phyloP scores from a whole-genome alignment of 2,888 invertebrate species.

The Pteria penguin region DNA sequence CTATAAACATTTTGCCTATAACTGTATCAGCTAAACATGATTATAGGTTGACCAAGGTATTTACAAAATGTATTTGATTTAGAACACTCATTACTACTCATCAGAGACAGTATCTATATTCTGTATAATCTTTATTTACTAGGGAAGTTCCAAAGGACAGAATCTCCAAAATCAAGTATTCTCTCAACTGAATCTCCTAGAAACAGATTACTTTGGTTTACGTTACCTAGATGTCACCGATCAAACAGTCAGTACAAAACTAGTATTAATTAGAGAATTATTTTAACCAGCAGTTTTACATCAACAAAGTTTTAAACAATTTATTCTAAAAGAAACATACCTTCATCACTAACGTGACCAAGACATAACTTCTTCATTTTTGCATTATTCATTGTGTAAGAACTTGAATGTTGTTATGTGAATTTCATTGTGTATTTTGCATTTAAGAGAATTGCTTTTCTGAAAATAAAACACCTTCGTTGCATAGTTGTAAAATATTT shows the following conservation, averaged over 20 bases:
- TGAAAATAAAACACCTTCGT: too few relatives aligned
- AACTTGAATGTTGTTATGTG: too few relatives aligned
- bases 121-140: constrained; percentile 63
- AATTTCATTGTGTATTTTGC: too few relatives aligned
- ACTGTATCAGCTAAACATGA: too few relatives aligned
- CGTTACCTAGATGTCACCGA: constrained; percentile 88
- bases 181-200: constrained; percentile 94
- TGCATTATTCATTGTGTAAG: not conserved
- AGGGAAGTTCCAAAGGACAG: constrained; percentile 95
- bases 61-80: too few relatives aligned
- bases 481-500: too few relatives aligned
- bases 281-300: not conserved
- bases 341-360: too few relatives aligned
- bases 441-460: too few relatives aligned
- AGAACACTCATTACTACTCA: too few relatives aligned
- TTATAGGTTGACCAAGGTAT: too few relatives aligned
- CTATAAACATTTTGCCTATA: too few relatives aligned
- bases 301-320: not conserved
- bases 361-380: not conserved
- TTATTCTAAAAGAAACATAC: not conserved
- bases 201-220: constrained; percentile 98
- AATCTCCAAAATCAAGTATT: constrained; percentile 93
- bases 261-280: not conserved
- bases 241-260: constrained; percentile 72
- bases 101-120: too few relatives aligned